Conservation (phyloP, 2,113 vertebrate genomes). For the Carettochelys insculpta region DNA sequence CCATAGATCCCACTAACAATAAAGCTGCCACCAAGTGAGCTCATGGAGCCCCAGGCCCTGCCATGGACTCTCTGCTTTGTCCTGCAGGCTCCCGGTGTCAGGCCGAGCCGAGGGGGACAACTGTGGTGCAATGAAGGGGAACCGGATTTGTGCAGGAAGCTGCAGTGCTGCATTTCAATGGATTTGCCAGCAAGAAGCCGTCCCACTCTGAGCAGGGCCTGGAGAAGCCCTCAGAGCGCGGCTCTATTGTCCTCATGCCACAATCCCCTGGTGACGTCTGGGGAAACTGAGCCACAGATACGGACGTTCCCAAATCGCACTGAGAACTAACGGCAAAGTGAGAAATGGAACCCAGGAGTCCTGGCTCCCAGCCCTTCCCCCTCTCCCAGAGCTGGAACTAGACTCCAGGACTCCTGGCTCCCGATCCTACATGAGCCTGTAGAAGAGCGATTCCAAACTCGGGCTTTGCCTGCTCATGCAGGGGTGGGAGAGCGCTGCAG, state of each 20-base stretch:
- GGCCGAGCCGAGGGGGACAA: background rate
- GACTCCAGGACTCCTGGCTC: too few species aligned
- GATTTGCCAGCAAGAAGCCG: background rate
- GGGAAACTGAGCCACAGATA: background rate
- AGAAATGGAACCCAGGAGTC: background rate
- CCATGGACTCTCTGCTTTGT: background rate
- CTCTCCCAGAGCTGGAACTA: too few species aligned
- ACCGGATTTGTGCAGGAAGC: background rate
- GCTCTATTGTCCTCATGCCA: rapidly evolving
- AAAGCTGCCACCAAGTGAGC: background rate
- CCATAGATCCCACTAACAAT: too few species aligned
- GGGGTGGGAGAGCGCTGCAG: too few species aligned
- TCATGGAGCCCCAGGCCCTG: background rate
- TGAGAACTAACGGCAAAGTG: background rate
- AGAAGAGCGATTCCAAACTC: too few species aligned
- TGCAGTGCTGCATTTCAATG: background rate
- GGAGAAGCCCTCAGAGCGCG: too few species aligned
- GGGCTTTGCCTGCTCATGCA: too few species aligned
- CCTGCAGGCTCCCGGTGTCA: background rate
- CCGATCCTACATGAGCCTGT: too few species aligned
- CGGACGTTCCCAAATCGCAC: background rate
- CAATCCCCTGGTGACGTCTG: too few species aligned
- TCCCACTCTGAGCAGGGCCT: background rate
- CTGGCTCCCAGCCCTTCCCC: too few species aligned
- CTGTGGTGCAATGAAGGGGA: background rate